Evolutionary conservation across 1,140 invertebrate genomes (phyloP), one percentile per base, ranked within the genome.

Genomic region (Apis florea): DNA sequence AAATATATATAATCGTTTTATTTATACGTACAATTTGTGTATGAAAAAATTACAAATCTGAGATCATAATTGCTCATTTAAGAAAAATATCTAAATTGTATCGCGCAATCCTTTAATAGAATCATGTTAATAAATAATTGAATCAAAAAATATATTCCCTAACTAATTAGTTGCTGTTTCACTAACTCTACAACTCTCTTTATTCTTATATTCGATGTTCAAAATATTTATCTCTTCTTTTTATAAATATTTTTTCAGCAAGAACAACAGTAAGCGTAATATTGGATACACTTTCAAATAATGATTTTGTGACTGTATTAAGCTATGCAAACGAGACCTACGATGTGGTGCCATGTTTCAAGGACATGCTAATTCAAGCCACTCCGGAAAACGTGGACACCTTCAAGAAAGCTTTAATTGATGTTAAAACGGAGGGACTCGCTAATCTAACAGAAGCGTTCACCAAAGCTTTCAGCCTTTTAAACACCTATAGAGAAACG

Each of bases 221-320:
- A 53, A 69, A 19, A 51, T 24, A 17, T 9, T n/a, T 49, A 10
- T 15, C 5, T 51, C 1, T 49, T 17, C 17, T 24, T 24, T 68
- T 15, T 24, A 17, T 49, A 51, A 69, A 26, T 31, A 21, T 24
- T 15, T 77, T 84, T 87, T 21, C 69, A 94, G 93, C 97, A 12
- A 95, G 95, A 81, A 95, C 96, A 79, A 98, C 98, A 1, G 96
- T 99, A 71, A 94, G 95, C 21, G 97, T 96, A 54, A 97, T 99
- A 63, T 92, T 99, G 82, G 97, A 99, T 54, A 99, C 99, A 0
- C 95, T 99, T 13, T 99, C 97, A 15, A 99, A 99, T 90, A 99
- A 99, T 92, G 99, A 99, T 93, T 99, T 98, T 91, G 97, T 99
- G 64, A 99, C 99, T 85, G 96, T 99, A 53, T 96, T 98, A 73